A percentile compares a stretch with the other conserved stretches of the same genome.
phyloP scores from a whole-genome alignment of 2,113 vertebrate genomes.

The Tachycineta bicolor region DNA sequence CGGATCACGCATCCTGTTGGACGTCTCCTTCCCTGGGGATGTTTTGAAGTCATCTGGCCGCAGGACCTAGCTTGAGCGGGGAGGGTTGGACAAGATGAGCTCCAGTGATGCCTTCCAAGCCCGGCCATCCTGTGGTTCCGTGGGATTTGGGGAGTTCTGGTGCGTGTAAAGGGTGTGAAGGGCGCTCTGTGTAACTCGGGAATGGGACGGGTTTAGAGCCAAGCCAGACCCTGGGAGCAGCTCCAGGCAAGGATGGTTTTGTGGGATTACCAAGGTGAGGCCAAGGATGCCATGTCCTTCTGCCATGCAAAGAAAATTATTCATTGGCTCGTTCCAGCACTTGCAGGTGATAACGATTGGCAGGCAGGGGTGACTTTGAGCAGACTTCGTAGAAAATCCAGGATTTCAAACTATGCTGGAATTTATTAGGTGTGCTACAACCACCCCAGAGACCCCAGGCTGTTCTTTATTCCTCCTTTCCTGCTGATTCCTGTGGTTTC shows the following conservation, averaged over 20 bases:
- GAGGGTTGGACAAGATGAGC: background rate
- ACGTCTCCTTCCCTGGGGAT: background rate
- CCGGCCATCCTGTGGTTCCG: accelerated
- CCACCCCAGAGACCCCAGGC: background rate
- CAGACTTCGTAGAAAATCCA: background rate
- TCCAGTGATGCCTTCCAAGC: background rate
- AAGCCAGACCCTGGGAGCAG: background rate
- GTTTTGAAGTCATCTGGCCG: background rate
- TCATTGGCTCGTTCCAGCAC: background rate
- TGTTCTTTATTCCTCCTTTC: background rate
- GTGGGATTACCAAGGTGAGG: background rate
- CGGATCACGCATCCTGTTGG: accelerated
- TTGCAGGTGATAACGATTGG: background rate
- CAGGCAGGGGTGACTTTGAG: background rate
- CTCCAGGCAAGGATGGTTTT: background rate
- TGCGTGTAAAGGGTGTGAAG: background rate
- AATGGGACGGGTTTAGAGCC: background rate
- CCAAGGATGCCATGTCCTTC: background rate
- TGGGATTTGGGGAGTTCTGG: background rate
- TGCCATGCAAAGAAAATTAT: background rate
- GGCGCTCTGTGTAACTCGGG: background rate
- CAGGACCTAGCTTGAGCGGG: background rate
- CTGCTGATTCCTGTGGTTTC: background rate
- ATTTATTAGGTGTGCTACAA: background rate
- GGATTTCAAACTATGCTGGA: accelerated